Conservation (phyloP, 1,140 invertebrate genomes). For the Drosophila burlai region DNA sequence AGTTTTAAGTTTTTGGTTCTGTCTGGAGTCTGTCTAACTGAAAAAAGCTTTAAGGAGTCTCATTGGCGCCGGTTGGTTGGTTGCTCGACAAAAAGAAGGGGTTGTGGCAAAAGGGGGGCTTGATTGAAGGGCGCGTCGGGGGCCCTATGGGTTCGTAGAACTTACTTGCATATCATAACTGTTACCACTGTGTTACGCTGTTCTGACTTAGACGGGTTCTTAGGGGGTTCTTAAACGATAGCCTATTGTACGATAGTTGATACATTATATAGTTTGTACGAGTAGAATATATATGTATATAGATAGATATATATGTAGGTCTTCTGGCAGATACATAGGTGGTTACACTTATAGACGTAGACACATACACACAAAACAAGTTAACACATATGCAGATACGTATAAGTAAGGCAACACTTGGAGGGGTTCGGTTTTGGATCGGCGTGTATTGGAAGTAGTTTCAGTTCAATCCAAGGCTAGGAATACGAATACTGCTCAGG, state of each 20-base stretch:
- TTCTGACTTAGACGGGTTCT: constrained; percentile 35
- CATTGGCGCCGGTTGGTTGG: constrained; percentile 28
- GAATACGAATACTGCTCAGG: constrained; percentile 21
- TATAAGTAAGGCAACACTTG: constrained; percentile 23
- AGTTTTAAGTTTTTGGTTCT: constrained; percentile 17
- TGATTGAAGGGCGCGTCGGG: background rate
- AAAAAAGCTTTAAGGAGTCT: constrained; percentile 31
- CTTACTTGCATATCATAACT: constrained; percentile 43
- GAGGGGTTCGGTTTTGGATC: constrained; percentile 3
- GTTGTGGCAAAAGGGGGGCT: background rate
- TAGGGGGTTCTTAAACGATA: constrained; percentile 37
- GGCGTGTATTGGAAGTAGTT: constrained; percentile 46
- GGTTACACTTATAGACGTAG: constrained; percentile 46
- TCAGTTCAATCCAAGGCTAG: constrained; percentile 47
- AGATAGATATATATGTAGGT: constrained; percentile 22
- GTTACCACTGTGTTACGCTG: constrained; percentile 9
- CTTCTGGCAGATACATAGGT: constrained; percentile 50
- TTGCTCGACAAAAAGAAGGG: constrained; percentile 22
- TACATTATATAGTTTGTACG: constrained; percentile 42
- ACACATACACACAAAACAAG: constrained; percentile 54
- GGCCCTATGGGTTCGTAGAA: constrained; percentile 36
- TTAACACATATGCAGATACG: constrained; percentile 54
- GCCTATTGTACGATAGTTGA: constrained; percentile 46
- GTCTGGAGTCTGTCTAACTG: constrained; percentile 49
- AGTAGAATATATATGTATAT: constrained; percentile 44